phyloP scores from a whole-genome alignment of 2,113 vertebrate genomes.

The Geothlypis trichas region DNA sequence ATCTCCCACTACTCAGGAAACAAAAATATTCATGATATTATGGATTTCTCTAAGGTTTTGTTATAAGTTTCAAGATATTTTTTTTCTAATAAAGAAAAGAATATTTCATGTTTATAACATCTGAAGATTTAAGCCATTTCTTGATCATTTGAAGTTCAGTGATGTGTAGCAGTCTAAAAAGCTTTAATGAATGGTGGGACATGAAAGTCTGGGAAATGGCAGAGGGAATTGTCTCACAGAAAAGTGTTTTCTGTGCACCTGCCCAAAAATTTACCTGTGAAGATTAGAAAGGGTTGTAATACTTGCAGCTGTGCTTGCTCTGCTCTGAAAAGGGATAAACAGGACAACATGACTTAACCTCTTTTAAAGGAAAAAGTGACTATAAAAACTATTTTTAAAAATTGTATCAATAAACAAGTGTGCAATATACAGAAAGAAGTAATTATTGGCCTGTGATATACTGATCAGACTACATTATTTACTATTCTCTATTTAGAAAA shows the following conservation, averaged over 20 bases:
- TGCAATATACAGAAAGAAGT: background rate
- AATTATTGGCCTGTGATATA: background rate
- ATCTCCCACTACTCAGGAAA: background rate
- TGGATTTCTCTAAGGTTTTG: background rate
- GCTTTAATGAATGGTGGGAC: background rate
- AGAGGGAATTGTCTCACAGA: background rate
- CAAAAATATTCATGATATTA: accelerated
- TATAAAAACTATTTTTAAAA: background rate
- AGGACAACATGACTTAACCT: background rate
- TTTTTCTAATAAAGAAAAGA: background rate
- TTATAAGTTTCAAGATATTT: background rate
- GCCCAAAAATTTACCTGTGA: background rate
- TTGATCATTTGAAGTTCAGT: background rate
- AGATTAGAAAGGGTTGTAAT: background rate
- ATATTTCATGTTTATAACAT: background rate
- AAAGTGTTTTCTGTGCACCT: background rate
- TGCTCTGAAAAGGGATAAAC: background rate
- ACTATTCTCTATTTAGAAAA: background rate
- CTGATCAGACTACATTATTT: background rate
- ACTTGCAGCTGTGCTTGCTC: background rate
- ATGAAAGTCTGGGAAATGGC: background rate
- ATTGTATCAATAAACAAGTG: background rate
- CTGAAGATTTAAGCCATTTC: background rate
- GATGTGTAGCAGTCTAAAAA: background rate
- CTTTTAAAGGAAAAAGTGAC: background rate